Conservation (phyloP, 2,888 invertebrate species). For the Nasonovia ribisnigri region DNA sequence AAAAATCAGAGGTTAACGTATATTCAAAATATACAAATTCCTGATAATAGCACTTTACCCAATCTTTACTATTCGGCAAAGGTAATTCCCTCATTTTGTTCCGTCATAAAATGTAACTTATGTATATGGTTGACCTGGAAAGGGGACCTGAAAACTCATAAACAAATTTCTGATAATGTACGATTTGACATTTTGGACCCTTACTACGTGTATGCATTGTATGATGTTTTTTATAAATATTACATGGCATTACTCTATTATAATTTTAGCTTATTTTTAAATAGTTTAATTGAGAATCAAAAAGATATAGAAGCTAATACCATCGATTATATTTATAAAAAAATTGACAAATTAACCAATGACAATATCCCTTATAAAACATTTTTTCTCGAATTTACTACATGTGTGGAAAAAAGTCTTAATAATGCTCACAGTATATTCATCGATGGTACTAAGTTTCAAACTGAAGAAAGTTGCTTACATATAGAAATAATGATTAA, state of each 20-base stretch:
- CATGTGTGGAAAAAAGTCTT: too few species aligned
- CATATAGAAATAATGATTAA: too few species aligned
- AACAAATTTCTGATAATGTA: not conserved
- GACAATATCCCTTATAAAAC: too few species aligned
- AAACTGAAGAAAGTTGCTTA: too few species aligned
- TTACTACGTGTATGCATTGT: not conserved
- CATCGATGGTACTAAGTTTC: too few species aligned
- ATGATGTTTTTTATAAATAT: not conserved
- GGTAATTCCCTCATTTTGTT: too few species aligned
- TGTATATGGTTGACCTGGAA: not conserved
- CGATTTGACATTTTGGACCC: not conserved
- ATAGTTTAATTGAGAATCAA: not conserved
- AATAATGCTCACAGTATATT: too few species aligned
- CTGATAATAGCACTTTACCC: not conserved
- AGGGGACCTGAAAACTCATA: not conserved
- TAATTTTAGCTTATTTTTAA: not conserved
- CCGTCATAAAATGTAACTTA: rapidly evolving
- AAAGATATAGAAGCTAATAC: too few species aligned
- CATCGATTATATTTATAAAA: too few species aligned
- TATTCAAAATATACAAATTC: not conserved
- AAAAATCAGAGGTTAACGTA: not conserved
- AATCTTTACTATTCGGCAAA: not conserved
- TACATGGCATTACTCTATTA: not conserved
- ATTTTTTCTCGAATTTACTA: too few species aligned
- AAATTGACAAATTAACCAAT: too few species aligned